Conservation (phyloP, 2,113 vertebrate genomes). For the Capreolus pygargus region DNA sequence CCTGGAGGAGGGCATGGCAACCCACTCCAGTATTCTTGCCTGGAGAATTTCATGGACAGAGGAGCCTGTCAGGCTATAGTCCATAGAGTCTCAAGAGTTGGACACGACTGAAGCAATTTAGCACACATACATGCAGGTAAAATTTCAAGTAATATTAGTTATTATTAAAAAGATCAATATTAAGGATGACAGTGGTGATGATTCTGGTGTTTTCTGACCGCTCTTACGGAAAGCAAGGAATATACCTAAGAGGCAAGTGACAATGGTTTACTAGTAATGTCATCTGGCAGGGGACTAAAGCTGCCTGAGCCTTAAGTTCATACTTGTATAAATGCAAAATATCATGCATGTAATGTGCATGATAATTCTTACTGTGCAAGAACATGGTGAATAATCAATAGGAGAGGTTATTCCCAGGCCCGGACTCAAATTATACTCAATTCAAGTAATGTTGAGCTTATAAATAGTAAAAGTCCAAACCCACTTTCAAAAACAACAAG, state of each 20-base stretch:
- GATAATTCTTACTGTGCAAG: not conserved
- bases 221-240: not conserved
- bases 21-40: not conserved
- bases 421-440: not conserved
- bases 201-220: not conserved
- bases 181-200: not conserved
- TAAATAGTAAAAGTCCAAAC: not conserved
- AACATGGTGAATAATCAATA: not conserved
- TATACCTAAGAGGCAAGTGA: not conserved
- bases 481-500: not conserved
- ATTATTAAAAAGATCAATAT: not conserved
- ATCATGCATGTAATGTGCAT: no score
- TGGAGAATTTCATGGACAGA: not conserved
- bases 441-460: not conserved
- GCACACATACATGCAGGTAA: not conserved
- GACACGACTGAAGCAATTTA: not conserved
- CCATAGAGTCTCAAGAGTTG: not conserved
- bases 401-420: not conserved
- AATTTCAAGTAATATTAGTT: not conserved
- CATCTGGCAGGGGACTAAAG: not conserved
- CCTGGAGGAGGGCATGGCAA: not conserved
- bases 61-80: not conserved
- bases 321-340: not conserved
- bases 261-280: not conserved
- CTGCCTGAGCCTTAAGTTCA: not conserved